A percentile compares a stretch with the other conserved stretches of the same genome.
Conservation (phyloP, 2,888 invertebrate genomes). For the Rhogogaster chlorosoma region DNA sequence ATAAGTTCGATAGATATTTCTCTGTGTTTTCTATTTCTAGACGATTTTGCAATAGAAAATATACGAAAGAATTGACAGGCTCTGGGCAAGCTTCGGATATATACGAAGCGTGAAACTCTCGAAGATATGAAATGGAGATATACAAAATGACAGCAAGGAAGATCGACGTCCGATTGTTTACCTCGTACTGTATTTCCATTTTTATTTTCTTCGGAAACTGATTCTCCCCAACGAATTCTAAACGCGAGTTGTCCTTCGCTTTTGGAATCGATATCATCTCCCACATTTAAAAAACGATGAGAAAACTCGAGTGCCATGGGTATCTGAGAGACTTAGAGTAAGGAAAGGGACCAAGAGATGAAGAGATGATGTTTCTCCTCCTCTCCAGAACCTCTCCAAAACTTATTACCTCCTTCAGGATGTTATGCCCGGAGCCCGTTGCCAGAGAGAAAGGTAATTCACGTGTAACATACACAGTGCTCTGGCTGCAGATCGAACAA, state of each 20-base stretch:
- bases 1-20: not conserved
- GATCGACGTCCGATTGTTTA: slow-evolving; percentile 40
- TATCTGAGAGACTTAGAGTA: not conserved
- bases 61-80: not conserved
- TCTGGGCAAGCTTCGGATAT: no score
- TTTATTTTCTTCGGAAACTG: not conserved
- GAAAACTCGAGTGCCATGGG: not conserved
- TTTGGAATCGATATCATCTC: slow-evolving; percentile 10
- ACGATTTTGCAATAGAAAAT: not conserved
- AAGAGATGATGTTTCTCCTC: not conserved
- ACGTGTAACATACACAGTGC: not conserved
- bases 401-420: slow-evolving; percentile 23
- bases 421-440: slow-evolving; percentile 1
- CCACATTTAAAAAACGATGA: slow-evolving; percentile 7
- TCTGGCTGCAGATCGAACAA: not conserved
- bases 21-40: not conserved
- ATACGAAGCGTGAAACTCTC: not conserved
- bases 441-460: not conserved
- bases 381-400: not conserved
- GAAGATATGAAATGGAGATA: not conserved
- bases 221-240: not conserved
- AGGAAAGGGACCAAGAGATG: not conserved
- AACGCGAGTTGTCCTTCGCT: not conserved
- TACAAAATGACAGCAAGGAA: slow-evolving; percentile 10
- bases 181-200: not conserved